These are phyloP conservation scores for Sympetrum striolatum DNA, from an alignment of 2,888 invertebrate genomes.

Conservation along the genomic window DNA sequence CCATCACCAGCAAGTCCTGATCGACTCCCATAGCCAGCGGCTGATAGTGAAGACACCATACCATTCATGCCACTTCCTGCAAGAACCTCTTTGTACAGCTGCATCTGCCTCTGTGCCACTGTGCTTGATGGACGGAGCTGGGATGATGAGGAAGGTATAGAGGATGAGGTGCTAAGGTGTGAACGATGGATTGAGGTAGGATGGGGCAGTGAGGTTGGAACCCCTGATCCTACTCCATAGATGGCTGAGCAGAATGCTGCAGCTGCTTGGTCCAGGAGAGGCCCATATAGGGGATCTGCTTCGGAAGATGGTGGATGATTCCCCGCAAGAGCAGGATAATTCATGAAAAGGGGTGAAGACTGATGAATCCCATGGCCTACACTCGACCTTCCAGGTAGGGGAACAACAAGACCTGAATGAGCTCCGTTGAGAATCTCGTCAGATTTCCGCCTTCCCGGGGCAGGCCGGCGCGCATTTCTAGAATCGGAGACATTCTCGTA, in stretches of 20 bases:
- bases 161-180: background rate
- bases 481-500: background rate
- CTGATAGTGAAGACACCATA: background rate
- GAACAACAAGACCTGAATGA: constrained; percentile 21
- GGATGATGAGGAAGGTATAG: constrained; percentile 24
- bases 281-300: constrained; percentile 57
- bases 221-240: constrained; percentile 25
- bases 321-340: background rate
- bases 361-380: constrained; percentile 4
- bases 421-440: constrained; percentile 23
- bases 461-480: constrained; percentile 1
- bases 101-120: constrained; percentile 36
- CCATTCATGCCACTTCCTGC: constrained; percentile 27
- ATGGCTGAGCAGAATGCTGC: constrained; percentile 31
- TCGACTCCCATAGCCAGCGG: constrained; percentile 22
- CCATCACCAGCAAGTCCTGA: constrained; percentile 55
- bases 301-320: constrained; percentile 44
- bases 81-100: constrained; percentile 37
- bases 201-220: background rate
- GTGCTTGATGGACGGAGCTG: constrained; percentile 22
- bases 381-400: constrained; percentile 22
- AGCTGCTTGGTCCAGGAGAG: constrained; percentile 18
- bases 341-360: constrained; percentile 19
- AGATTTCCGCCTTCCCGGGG: constrained; percentile 21
- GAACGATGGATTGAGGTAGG: constrained; percentile 36